Evolutionary conservation across 35 echinoderm and acorn worm genomes (phyloP), one percentile per base, ranked within the genome.

Genomic region (Ptychodera flava): DNA sequence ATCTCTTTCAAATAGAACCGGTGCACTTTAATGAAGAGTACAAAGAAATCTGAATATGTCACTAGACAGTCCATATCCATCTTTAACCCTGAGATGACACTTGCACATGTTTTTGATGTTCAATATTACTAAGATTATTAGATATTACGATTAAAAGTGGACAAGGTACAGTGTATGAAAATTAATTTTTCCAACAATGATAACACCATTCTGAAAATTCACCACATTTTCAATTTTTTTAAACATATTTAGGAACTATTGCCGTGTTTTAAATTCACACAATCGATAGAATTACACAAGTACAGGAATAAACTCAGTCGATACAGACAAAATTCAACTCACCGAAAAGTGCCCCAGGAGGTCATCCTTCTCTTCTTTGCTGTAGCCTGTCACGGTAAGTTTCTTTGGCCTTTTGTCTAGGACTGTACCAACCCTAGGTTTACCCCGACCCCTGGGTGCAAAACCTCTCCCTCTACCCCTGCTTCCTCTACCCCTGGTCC

Each of bases 321-420:
- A n/a, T n/a, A n/a, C n/a, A n/a, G n/a, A n/a, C n/a, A n/a, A n/a
- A n/a, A n/a, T n/a, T n/a, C 32, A 33, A 97, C 96, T 94, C 85
- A 99, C 96, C 83, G 83, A 90, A 81, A 99, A 92, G 82, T 99
- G 90, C 29, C 89, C 89, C 33, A 94, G 83, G 32, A 94, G 85
- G 87, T 99, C 96, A 64, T 99, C 96, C 37, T 99, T 94, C n/a
- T 99, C 92, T 15, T 88, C 85, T 29, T 77, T 6, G 0, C 83
- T 35, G 83, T 94, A 99, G 28, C 96, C 96, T 79, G 86, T 80
- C n/a, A 99, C 84, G 1, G 35, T 78, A 0, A 99, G 90, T 31
- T 87, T 87, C 29, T 89, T 84, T 34, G 96, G 96, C 37, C 96
- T 87, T 35, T 99, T 99, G 88, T 99, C 96, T 33, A 99, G 77